Percentiles rank a stretch among this genome's conserved stretches.
These are phyloP conservation scores for Enteromius unitaeniatus DNA, from an alignment of 2,797 vertebrate genomes.

Conservation along the genomic window DNA sequence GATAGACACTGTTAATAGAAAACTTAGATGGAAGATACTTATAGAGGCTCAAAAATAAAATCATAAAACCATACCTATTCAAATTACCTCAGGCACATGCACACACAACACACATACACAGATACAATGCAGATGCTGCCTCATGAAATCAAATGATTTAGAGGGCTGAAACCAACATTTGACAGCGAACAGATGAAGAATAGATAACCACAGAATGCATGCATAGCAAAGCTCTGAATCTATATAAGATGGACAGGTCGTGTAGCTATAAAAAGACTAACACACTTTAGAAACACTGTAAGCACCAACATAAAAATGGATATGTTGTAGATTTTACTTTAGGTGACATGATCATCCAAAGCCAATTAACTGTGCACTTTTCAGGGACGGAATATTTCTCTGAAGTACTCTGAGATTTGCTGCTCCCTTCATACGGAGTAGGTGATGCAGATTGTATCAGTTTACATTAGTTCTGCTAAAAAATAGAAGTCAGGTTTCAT, in stretches of 20 bases:
- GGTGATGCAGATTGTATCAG: background rate
- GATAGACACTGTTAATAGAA: constrained; percentile 10
- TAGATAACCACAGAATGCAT: background rate
- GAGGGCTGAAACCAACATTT: background rate
- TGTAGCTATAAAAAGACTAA: background rate
- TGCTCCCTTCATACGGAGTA: background rate
- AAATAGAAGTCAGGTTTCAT: background rate
- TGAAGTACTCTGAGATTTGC: background rate
- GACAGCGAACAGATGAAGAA: background rate
- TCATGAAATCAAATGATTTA: constrained; percentile 9
- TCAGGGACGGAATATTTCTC: background rate
- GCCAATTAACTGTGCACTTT: background rate
- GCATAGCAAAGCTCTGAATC: background rate
- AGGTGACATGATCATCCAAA: constrained; percentile 1
- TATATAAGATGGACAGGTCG: background rate
- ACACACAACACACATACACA: background rate
- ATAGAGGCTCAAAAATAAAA: background rate
- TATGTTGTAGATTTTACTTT: background rate
- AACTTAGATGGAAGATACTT: background rate
- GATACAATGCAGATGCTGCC: background rate
- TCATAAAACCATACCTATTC: constrained; percentile 21
- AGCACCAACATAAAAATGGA: background rate
- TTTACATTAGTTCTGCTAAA: constrained; percentile 10
- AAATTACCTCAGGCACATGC: background rate
- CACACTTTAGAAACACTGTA: background rate